These are phyloP conservation scores for Eupithecia subumbrata DNA, from an alignment of 2,888 invertebrate species.

Conservation along the genomic window DNA sequence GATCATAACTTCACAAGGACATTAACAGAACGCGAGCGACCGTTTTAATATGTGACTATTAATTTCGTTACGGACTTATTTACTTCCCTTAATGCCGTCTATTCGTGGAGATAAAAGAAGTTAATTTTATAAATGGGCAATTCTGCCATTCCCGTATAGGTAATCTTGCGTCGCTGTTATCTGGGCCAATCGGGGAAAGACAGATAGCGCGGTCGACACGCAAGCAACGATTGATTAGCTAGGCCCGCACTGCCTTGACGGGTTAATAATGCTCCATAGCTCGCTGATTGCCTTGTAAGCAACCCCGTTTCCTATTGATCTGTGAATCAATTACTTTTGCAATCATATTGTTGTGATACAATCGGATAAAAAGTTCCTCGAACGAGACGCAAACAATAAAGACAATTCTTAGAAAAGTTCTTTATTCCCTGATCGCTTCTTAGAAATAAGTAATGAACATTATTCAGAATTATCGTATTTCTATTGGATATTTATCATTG, in stretches of 20 bases:
- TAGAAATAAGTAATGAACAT: neutral
- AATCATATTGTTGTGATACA: slow-evolving; percentile 59
- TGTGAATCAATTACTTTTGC: slow-evolving; percentile 67
- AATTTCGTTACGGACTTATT: slow-evolving; percentile 73
- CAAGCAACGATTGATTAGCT: slow-evolving; percentile 82
- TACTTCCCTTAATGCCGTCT: slow-evolving; percentile 72
- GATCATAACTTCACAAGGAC: slow-evolving; percentile 33
- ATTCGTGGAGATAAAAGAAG: slow-evolving; percentile 78
- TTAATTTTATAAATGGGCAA: slow-evolving; percentile 82
- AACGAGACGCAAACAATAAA: neutral
- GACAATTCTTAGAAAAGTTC: slow-evolving; percentile 1
- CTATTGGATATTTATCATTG: slow-evolving; percentile 5
- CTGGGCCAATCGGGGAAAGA: slow-evolving; percentile 80
- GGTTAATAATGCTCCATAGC: slow-evolving; percentile 79
- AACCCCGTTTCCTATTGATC: slow-evolving; percentile 69
- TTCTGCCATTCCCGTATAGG: slow-evolving; percentile 76
- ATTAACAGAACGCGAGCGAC: slow-evolving; percentile 45
- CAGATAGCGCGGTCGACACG: slow-evolving; percentile 82
- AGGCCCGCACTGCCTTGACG: slow-evolving; percentile 77
- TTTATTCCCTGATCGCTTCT: neutral
- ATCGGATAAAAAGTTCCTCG: slow-evolving; percentile 32
- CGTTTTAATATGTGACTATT: slow-evolving; percentile 63
- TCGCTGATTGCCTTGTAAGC: slow-evolving; percentile 79
- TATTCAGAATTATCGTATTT: neutral
- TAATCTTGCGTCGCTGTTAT: slow-evolving; percentile 80